These are phyloP conservation scores for Bombus superbus DNA, from an alignment of 1,140 invertebrate genomes.

Conservation along the genomic window DNA sequence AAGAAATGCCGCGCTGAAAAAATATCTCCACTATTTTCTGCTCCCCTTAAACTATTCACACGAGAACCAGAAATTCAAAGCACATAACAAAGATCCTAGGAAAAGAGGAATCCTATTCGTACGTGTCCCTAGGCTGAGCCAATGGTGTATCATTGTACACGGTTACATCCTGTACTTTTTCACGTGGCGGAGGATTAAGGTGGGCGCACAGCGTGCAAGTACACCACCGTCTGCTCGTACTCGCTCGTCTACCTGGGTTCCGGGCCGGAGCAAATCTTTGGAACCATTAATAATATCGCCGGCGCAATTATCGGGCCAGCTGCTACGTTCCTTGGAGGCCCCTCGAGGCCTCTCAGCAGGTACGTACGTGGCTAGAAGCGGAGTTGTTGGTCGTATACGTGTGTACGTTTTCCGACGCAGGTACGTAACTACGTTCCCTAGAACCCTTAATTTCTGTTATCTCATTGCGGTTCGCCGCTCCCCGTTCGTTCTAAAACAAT, in stretches of 20 bases:
- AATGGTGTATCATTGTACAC: slow-evolving; percentile 52
- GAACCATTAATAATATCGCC: slow-evolving; percentile 73
- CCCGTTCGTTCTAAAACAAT: slow-evolving; percentile 27
- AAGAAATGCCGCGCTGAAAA: not conserved
- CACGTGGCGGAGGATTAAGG: slow-evolving; percentile 37
- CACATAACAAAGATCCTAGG: not conserved
- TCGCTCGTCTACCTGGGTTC: slow-evolving; percentile 56
- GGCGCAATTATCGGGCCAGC: slow-evolving; percentile 75
- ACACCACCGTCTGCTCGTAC: not conserved
- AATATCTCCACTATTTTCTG: not conserved
- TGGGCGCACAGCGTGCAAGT: slow-evolving; percentile 25
- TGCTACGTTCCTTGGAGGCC: slow-evolving; percentile 54
- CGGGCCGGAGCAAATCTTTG: slow-evolving; percentile 59
- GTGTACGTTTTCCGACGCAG: slow-evolving; percentile 21
- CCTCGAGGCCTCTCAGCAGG: slow-evolving; percentile 50
- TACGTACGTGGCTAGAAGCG: slow-evolving; percentile 16
- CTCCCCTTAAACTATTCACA: not conserved
- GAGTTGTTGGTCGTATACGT: not conserved
- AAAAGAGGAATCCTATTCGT: not conserved
- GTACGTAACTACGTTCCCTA: slow-evolving; percentile 16
- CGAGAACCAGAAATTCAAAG: not conserved
- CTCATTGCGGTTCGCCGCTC: slow-evolving; percentile 52
- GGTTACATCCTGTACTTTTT: slow-evolving; percentile 47
- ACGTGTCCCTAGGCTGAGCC: not conserved
- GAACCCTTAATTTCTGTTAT: slow-evolving; percentile 54